Conservation (phyloP, 2,797 vertebrate species). For the Monodelphis domestica region DNA sequence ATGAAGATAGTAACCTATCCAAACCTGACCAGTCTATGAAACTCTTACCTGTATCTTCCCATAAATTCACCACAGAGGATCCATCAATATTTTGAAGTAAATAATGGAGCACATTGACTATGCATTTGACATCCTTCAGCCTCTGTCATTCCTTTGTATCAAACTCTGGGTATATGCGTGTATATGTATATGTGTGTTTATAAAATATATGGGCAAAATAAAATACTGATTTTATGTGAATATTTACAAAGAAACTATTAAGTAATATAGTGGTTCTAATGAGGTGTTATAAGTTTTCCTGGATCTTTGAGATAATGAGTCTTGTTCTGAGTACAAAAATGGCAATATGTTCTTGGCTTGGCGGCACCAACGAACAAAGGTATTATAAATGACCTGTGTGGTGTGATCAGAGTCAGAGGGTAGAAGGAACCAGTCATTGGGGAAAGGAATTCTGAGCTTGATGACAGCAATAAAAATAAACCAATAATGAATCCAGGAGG, state of each 20-base stretch:
- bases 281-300: background rate
- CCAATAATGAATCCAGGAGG: background rate
- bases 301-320: background rate
- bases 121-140: background rate
- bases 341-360: background rate
- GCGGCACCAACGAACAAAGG: background rate
- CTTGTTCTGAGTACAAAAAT: background rate
- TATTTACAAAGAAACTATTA: background rate
- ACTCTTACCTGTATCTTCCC: background rate
- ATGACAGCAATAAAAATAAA: background rate
- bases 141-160: background rate
- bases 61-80: background rate
- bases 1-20: background rate
- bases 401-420: background rate
- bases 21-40: background rate
- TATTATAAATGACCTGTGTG: background rate
- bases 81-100: background rate
- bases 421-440: background rate
- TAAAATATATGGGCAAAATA: background rate
- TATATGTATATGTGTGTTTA: background rate
- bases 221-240: too few species aligned
- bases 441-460: background rate
- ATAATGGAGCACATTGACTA: background rate
- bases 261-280: background rate
- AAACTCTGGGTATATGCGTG: background rate